A percentile compares a stretch with the other conserved stretches of the same genome.
These are phyloP conservation scores for Drosophila cardini DNA, from an alignment of 1,140 invertebrate species.

Conservation along the genomic window DNA sequence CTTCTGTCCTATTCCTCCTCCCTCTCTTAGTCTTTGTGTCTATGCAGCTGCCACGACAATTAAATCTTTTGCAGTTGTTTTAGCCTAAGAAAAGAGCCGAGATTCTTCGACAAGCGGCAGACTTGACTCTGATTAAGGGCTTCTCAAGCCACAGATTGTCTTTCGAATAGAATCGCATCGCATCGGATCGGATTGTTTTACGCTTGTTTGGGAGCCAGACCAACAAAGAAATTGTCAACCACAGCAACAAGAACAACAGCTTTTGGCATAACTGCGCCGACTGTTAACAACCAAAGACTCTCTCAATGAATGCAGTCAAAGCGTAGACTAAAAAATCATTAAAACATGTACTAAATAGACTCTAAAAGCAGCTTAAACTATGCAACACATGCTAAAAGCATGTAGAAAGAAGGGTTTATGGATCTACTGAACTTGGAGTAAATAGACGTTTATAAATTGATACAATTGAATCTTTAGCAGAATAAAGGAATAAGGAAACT, in stretches of 20 bases:
- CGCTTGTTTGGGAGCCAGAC: slow-evolving; percentile 14
- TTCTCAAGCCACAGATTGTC: slow-evolving; percentile 61
- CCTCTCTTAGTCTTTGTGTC: background rate
- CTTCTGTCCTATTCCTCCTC: background rate
- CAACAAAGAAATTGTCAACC: slow-evolving; percentile 72
- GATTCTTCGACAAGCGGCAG: slow-evolving; percentile 54
- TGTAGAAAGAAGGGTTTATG: background rate
- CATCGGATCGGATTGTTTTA: slow-evolving; percentile 14
- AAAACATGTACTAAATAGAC: background rate
- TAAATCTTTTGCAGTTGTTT: slow-evolving; percentile 82
- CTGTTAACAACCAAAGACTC: slow-evolving; percentile 7
- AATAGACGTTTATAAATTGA: too few species aligned
- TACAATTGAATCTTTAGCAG: too few species aligned
- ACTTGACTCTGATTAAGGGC: slow-evolving; percentile 78
- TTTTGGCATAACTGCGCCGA: slow-evolving; percentile 74
- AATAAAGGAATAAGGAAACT: too few species aligned
- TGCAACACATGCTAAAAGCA: background rate
- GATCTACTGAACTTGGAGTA: background rate
- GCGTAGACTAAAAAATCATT: background rate
- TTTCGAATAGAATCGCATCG: slow-evolving; percentile 14
- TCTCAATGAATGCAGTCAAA: slow-evolving; percentile 14
- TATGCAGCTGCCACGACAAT: slow-evolving; percentile 65
- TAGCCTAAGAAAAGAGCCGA: slow-evolving; percentile 35
- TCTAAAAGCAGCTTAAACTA: background rate
- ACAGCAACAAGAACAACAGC: slow-evolving; percentile 66